Conservation (phyloP, 2,797 vertebrate species). For the Chaenodraco wilsoni region DNA sequence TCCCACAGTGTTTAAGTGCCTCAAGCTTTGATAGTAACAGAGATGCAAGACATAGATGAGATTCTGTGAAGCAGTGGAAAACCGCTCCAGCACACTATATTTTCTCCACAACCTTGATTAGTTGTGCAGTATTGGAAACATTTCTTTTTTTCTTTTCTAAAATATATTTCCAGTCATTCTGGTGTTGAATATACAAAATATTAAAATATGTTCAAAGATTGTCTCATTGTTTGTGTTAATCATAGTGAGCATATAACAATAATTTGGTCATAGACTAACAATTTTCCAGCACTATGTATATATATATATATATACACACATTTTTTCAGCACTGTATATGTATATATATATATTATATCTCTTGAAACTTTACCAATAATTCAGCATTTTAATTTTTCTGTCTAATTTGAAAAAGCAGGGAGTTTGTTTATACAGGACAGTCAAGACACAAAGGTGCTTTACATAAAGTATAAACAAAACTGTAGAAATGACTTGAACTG, state of each 20-base stretch:
- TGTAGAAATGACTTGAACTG: too few species aligned
- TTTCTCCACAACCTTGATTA: slow-evolving; percentile 60
- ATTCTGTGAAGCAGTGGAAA: slow-evolving; percentile 52
- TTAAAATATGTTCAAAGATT: slow-evolving; percentile 62
- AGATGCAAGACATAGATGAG: slow-evolving; percentile 54
- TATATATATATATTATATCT: too few species aligned
- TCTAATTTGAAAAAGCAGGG: too few species aligned
- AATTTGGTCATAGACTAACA: background rate
- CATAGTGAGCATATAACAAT: background rate
- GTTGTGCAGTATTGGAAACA: slow-evolving; percentile 70
- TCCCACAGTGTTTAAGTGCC: slow-evolving; percentile 80
- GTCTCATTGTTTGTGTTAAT: slow-evolving; percentile 8
- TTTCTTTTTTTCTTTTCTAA: slow-evolving; percentile 61
- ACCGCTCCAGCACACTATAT: slow-evolving; percentile 68
- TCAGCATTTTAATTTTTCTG: too few species aligned
- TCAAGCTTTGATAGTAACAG: slow-evolving; percentile 60
- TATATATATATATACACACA: too few species aligned
- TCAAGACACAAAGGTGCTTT: too few species aligned
- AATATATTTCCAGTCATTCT: slow-evolving; percentile 72
- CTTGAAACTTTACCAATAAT: too few species aligned
- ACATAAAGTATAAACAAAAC: too few species aligned
- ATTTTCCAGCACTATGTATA: background rate
- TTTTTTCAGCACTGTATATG: too few species aligned
- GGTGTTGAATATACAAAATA: slow-evolving; percentile 72
- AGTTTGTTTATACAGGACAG: too few species aligned